Conservation (phyloP, 2,797 vertebrate species). For the Threskiornis aethiopicus region DNA sequence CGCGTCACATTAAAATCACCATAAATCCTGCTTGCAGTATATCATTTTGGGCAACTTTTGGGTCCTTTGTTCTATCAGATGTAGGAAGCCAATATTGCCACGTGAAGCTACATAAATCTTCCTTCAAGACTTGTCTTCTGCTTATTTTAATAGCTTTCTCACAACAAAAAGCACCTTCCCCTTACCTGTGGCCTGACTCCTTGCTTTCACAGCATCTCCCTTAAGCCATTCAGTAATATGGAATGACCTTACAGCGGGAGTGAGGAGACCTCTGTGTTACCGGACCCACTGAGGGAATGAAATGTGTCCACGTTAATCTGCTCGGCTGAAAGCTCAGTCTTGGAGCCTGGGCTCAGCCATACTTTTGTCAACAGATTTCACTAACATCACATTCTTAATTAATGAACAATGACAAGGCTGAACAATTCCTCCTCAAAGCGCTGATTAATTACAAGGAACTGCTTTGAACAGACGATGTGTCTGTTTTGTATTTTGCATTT, state of each 20-base stretch:
- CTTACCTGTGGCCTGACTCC: not conserved
- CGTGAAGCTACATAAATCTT: constrained; percentile 45
- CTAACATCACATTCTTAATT: constrained; percentile 1
- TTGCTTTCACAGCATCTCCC: not conserved
- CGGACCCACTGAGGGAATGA: not conserved
- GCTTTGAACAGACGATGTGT: not conserved
- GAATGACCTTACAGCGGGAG: not conserved
- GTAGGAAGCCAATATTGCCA: not conserved
- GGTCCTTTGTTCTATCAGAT: not conserved
- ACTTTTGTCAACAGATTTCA: constrained; percentile 18
- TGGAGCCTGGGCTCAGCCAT: not conserved
- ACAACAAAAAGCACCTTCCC: not conserved
- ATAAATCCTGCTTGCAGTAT: constrained; percentile 14
- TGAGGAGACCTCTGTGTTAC: not conserved
- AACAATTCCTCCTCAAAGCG: constrained; percentile 36
- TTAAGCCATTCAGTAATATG: not conserved
- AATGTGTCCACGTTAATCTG: not conserved
- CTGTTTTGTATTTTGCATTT: not conserved
- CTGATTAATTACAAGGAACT: constrained; percentile 37
- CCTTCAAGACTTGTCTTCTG: not conserved
- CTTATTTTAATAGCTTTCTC: constrained; percentile 1
- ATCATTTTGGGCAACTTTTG: constrained; percentile 8
- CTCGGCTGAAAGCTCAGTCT: not conserved
- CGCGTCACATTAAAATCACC: constrained; percentile 20
- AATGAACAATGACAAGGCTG: not conserved